Conservation (phyloP, 2,888 invertebrate species). For the Pseudococcus longispinus region DNA sequence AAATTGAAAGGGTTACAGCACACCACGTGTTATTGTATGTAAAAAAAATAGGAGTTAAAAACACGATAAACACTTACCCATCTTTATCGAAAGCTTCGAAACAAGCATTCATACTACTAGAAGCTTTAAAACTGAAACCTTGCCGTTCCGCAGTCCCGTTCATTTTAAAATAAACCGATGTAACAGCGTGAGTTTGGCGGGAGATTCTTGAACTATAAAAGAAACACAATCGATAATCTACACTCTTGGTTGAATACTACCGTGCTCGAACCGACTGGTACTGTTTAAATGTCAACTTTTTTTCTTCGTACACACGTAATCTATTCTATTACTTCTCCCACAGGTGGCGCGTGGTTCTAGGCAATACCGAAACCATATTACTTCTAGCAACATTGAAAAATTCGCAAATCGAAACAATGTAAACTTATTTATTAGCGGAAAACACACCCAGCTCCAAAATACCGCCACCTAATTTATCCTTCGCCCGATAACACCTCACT, state of each 20-base stretch:
- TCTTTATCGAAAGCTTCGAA: conserved; percentile 90
- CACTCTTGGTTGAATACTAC: background rate
- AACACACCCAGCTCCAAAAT: background rate
- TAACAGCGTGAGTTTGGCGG: conserved; percentile 15
- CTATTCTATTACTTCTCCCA: conserved; percentile 37
- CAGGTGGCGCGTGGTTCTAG: conserved; percentile 41
- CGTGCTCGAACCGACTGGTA: conserved; percentile 43
- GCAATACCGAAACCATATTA: conserved; percentile 22
- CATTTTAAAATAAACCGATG: conserved; percentile 33
- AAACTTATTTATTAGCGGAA: conserved; percentile 32
- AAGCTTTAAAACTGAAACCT: conserved; percentile 16
- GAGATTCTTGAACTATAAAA: conserved; percentile 13
- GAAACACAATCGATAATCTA: conserved; percentile 1
- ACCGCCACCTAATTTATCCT: conserved; percentile 8
- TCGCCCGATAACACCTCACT: background rate
- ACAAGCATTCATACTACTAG: conserved; percentile 82
- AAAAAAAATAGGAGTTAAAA: no score
- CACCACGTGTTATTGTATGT: no score
- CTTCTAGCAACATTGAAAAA: conserved; percentile 9
- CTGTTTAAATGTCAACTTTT: conserved; percentile 46
- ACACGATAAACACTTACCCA: conserved; percentile 70
- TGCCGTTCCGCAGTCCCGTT: background rate
- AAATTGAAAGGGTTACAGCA: no score
- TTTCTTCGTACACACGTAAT: conserved; percentile 29
- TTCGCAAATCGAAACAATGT: conserved; percentile 24